phyloP scores from a whole-genome alignment of 2,888 invertebrate species.

The Ochropleura leucogaster region DNA sequence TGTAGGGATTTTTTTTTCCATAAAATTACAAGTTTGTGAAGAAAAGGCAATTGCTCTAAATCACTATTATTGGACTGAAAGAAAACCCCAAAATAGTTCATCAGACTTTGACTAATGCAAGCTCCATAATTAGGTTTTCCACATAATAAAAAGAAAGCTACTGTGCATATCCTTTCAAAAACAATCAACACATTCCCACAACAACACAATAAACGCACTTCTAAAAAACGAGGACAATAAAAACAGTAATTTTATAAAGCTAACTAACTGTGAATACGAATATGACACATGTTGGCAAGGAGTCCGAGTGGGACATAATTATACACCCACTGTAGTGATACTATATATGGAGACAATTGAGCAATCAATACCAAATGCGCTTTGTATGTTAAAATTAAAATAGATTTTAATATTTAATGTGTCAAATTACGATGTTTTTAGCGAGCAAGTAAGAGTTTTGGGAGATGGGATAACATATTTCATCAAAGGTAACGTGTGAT shows the following conservation, averaged over 20 bases:
- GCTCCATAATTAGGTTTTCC: neutral
- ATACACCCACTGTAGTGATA: slow-evolving; percentile 38
- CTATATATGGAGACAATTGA: slow-evolving; percentile 32
- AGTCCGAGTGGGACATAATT: slow-evolving; percentile 53
- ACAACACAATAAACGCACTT: slow-evolving; percentile 17
- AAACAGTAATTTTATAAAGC: neutral
- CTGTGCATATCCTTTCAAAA: slow-evolving; percentile 8
- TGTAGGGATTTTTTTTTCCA: neutral
- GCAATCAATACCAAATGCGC: slow-evolving; percentile 21
- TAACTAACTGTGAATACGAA: slow-evolving; percentile 33
- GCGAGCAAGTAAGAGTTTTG: no score
- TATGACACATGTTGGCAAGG: slow-evolving; percentile 49
- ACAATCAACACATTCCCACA: slow-evolving; percentile 23
- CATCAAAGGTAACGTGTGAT: no score
- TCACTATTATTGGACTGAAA: neutral
- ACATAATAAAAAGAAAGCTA: slow-evolving; percentile 18
- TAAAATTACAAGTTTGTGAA: neutral
- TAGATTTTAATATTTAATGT: neutral
- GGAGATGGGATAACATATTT: no score
- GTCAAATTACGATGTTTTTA: slow-evolving; percentile 20
- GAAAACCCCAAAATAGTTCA: neutral
- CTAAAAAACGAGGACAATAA: slow-evolving; percentile 8
- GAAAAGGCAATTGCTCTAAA: neutral
- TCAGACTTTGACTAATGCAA: neutral
- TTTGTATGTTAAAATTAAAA: slow-evolving; percentile 23